Evolutionary conservation across 2,888 invertebrate species (phyloP).

Genomic region (Lycaena phlaeas): DNA sequence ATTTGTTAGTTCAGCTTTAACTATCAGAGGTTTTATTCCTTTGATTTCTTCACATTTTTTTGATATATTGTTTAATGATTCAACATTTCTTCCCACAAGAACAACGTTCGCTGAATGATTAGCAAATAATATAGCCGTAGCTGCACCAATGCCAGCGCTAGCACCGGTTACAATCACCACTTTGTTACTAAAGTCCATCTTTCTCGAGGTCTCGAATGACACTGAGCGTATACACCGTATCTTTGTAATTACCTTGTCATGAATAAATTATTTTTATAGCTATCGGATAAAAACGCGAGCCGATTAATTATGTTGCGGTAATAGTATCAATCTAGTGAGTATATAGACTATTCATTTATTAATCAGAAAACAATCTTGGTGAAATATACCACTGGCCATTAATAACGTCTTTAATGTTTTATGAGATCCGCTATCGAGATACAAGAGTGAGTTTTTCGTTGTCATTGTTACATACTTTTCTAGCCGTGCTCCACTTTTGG

Average conservation of each 20-base stretch:
- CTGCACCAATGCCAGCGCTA: constrained; percentile 82
- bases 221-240: constrained; percentile 3
- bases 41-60: constrained; percentile 64
- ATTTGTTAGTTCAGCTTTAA: constrained; percentile 76
- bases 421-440: no score
- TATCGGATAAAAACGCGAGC: no score
- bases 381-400: no score
- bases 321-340: no score
- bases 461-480: no score
- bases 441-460: no score
- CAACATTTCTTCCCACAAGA: constrained; percentile 79
- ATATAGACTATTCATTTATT: no score
- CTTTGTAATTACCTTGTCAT: no score
- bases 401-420: no score
- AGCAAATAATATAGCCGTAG: constrained; percentile 78
- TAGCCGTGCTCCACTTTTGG: no score
- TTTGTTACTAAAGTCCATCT: constrained; percentile 74
- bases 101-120: constrained; percentile 76
- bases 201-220: constrained; percentile 12
- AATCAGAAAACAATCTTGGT: no score
- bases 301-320: no score
- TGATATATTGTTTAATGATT: constrained; percentile 76
- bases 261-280: not conserved
- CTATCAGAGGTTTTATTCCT: constrained; percentile 63
- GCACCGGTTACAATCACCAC: constrained; percentile 78